Evolutionary conservation across 2,888 invertebrate genomes (phyloP), one percentile per base, ranked within the genome.

Genomic region (Linyphia triangularis): DNA sequence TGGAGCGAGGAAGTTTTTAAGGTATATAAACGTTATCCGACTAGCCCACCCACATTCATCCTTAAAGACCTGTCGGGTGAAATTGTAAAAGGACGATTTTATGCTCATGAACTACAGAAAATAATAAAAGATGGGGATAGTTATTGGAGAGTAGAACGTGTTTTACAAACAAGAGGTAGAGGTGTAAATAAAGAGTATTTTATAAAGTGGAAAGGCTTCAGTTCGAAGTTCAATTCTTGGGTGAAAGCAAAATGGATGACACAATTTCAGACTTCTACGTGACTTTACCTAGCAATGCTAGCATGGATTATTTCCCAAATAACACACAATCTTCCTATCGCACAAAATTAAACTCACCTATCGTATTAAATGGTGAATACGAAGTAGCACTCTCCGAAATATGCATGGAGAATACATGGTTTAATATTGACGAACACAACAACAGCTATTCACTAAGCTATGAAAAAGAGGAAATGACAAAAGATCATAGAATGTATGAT

Each of bases 311-410:
- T 69, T 91, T 90, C 88, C 90, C 90, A 0, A 79, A 90, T 26
- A 92, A 91, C 73, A 91, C 88, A 4, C 89, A 91, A 13, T 81
- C 91, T 13, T 75, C 88, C 22, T 92, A 90, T 85, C 85, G 37
- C 69, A 92, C 91, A 4, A 90, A 91, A 30, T 67, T 92, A 75
- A 90, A 90, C 4, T 65, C 89, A 40, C 69, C 85, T 43, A 83
- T 91, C 10, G 28, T 70, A 57, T 82, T 91, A n/a, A 30, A 85
- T 1, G 91, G 90, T 6, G 16, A 90, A 10, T 92, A 91, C 91
- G 88, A 89, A 63, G 90, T 91, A 0, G 91, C 77, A n/a, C 37
- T 91, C 19, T 81, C 79, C 22, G 90, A 91, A 81, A 88, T 91
- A 16, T 85, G 89, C 10, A 86, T 90, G 19, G 90, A 91, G 2